phyloP scores from a whole-genome alignment of 2,113 vertebrate genomes.

The Labeo rohita region DNA sequence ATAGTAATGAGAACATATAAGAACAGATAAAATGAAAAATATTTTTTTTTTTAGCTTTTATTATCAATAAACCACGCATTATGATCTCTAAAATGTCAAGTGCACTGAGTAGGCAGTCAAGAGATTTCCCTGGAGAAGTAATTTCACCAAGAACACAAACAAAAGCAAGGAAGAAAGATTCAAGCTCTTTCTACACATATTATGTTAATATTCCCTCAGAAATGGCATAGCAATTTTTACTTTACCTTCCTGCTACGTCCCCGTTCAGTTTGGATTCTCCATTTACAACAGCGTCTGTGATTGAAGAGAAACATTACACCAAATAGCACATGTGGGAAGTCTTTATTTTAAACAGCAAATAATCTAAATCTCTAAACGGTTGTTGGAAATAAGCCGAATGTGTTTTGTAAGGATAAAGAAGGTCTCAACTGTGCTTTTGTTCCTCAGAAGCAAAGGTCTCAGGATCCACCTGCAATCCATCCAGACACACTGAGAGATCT shows the following conservation, averaged over 20 bases:
- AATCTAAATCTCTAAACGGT: not conserved
- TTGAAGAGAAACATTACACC: not conserved
- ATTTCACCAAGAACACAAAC: not conserved
- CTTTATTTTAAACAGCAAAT: not conserved
- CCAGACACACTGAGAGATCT: slow-evolving; percentile 91
- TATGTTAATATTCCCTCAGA: not conserved
- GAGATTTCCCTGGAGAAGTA: not conserved
- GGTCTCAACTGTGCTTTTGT: slow-evolving; percentile 80
- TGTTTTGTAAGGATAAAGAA: not conserved
- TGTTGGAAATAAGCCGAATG: not conserved
- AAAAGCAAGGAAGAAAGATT: not conserved
- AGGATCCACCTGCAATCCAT: slow-evolving; percentile 91
- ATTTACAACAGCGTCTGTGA: slow-evolving; percentile 77
- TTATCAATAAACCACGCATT: not conserved
- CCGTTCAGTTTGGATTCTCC: slow-evolving; percentile 80
- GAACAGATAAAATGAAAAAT: not conserved
- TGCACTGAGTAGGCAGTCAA: not conserved
- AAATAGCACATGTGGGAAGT: not conserved
- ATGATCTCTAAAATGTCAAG: not conserved
- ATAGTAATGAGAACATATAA: not conserved
- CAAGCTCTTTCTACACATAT: not conserved
- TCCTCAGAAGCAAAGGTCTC: slow-evolving; percentile 78
- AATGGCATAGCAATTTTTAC: not conserved
- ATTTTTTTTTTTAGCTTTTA: not conserved
- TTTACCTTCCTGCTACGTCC: slow-evolving; percentile 71